Evolutionary conservation across 2,797 vertebrate species (phyloP), one percentile per base, ranked within the genome.

Genomic region (Phalloptychus januarius): DNA sequence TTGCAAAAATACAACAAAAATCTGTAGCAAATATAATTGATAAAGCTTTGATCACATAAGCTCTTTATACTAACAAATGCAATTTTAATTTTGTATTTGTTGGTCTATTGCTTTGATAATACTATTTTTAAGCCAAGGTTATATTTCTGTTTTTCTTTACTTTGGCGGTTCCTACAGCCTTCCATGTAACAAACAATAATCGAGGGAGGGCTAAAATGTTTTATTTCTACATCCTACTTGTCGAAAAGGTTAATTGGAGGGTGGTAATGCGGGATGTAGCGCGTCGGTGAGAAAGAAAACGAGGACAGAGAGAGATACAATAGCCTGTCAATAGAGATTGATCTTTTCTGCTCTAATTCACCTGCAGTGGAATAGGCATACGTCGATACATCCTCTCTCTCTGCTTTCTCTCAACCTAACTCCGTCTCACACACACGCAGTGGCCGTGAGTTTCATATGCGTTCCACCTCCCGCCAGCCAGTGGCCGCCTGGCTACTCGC

Each of bases 321-420:
- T 67, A 80, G 15, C 33, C 69, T 87, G 90, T 75, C 86, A 91
- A 91, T 91, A 90, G 76, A 72, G 23, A 85, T 93, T 54, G 31
- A 75, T 90, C 87, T 78, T 72, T 89, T 93, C 91, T 87, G 92
- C 92, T 91, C 91, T 83, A 52, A 79, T 93, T 92, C 87, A 82
- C 83, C 50, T 6, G 28, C 65, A 2, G 38, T n/a, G 36, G 63
- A 67, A 25, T 10, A 69, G 75, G 75, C 12, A n/a, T 71, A 50
- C 72, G 75, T 93, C 91, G 82, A 92, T 92, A 71, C 10, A 76
- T 63, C 31, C 61, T 65, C 33, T 65, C 61, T 61, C 28, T 58
- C n/a, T 28, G 28, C 16, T 58, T 5, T 15, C 56, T 58, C 28
- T 63, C 58, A 15, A 48, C 12, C 70, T 63, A 36, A 54, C 71